Conservation (phyloP, 1,140 invertebrate genomes). For the Eulimnadia texana region DNA sequence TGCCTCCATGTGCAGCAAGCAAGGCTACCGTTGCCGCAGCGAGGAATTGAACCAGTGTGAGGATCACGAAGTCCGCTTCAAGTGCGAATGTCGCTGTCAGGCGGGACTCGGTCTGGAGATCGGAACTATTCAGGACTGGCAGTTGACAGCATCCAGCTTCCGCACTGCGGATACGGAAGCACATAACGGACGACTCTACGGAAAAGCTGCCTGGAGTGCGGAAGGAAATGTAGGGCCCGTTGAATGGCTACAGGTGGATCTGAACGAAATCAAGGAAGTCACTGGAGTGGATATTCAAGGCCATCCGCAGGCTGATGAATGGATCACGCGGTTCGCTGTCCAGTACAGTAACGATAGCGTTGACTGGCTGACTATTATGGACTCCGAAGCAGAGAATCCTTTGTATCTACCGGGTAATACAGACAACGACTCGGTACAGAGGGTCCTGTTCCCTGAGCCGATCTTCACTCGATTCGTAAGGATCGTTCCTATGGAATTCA, state of each 20-base stretch:
- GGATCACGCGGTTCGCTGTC: constrained; percentile 27
- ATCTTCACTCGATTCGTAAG: constrained; percentile 26
- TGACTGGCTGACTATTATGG: constrained; percentile 21
- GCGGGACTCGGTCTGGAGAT: constrained; percentile 28
- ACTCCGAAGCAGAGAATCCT: constrained; percentile 12
- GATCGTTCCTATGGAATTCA: constrained; percentile 27
- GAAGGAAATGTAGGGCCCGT: not conserved
- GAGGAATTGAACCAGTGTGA: constrained; percentile 21
- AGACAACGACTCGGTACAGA: constrained; percentile 23
- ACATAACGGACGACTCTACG: constrained; percentile 25
- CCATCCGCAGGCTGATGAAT: constrained; percentile 22
- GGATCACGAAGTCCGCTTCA: constrained; percentile 33
- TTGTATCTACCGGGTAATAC: constrained; percentile 29
- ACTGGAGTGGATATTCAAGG: constrained; percentile 29
- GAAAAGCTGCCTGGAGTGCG: constrained; percentile 21
- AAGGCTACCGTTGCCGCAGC: constrained; percentile 20
- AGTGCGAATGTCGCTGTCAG: constrained; percentile 30
- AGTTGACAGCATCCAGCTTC: constrained; percentile 27
- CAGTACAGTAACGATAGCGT: constrained; percentile 26
- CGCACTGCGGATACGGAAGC: constrained; percentile 22
- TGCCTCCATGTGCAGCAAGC: constrained; percentile 18
- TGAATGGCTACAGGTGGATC: constrained; percentile 25
- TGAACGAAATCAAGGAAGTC: constrained; percentile 24
- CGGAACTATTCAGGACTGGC: constrained; percentile 24
- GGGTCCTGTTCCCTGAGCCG: constrained; percentile 25